Base-by-base conservation (phyloP, 2,888 invertebrate species). In the Acleris cristana region DNA sequence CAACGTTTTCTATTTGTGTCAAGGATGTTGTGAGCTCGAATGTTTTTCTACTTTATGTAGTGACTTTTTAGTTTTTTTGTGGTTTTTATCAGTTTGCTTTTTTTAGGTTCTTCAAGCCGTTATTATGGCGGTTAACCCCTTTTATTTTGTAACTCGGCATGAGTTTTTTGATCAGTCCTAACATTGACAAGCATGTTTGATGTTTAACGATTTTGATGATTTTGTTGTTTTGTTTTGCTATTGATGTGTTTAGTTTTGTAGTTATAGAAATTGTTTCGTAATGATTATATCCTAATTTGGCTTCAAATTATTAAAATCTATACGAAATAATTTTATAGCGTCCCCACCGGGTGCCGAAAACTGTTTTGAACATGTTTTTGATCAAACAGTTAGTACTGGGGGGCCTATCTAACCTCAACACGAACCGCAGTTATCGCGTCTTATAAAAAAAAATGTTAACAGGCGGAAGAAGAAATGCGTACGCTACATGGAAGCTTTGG, bases 381-480 rank as follows among this genome's bases (percentile, higher is more conserved):
- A n/a, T 48, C n/a, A 16, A 48, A 7, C 18, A 45, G 0, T 48
- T n/a, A 34, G 34, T 10, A 8, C 48, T 48, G n/a, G 48, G 7
- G n/a, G 18, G 18, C 40, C 14, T 14, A 10, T 40, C 40, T 40
- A 40, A 40, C 40, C 40, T 40, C 40, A 14, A 14, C 3, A 10
- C 10, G 5, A n/a, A n/a, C 8, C 1, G 48, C 48, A 48, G 16
- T 7, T 3, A 18, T 7, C n/a, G 18, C 3, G 6, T 7, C 60
- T n/a, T 65, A n/a, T 55, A 34, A 57, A 34, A 65, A 44, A 71
- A 53, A 5, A 0, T 71, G 18, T 72, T 94, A 94, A 6, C 94
- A 98, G 98, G 94, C 97, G 98, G 94, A 98, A 98, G 95, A 98
- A 98, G 93, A 98, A 98, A 93, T 98, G 98, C 94, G 97, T 98